A percentile compares a stretch with the other conserved stretches of the same genome.
These are phyloP conservation scores for Venturia canescens DNA, from an alignment of 1,140 invertebrate species.

Conservation along the genomic window DNA sequence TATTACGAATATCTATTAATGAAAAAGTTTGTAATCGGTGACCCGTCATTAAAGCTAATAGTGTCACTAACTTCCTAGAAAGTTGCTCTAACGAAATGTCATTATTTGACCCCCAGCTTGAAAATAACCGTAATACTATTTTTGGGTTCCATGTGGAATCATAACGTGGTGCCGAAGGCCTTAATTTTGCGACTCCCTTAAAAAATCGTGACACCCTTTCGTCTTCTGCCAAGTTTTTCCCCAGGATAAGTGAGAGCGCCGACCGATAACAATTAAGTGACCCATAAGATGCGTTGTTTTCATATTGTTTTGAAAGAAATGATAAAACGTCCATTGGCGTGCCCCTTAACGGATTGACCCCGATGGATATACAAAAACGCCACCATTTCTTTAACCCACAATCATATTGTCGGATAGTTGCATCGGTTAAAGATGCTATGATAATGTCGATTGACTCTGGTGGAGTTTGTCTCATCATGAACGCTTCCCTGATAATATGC, in stretches of 20 bases:
- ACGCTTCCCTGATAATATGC: constrained; percentile 47
- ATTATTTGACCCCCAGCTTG: constrained; percentile 45
- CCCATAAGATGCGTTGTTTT: constrained; percentile 34
- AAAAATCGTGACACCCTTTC: constrained; percentile 54
- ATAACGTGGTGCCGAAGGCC: constrained; percentile 54
- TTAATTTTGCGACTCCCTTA: too few species aligned
- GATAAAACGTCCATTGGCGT: constrained; percentile 19
- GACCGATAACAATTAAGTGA: constrained; percentile 45
- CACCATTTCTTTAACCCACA: constrained; percentile 38
- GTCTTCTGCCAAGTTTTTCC: constrained; percentile 42
- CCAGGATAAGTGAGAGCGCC: constrained; percentile 43
- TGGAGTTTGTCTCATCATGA: constrained; percentile 25
- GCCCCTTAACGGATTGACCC: constrained; percentile 45
- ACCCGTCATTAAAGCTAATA: constrained; percentile 55
- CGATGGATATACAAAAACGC: constrained; percentile 23
- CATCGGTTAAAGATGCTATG: constrained; percentile 38
- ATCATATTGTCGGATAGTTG: constrained; percentile 46
- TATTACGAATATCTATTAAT: constrained; percentile 22
- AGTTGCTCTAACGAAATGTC: constrained; percentile 50
- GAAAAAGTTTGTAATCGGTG: too few species aligned
- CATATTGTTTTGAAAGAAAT: constrained; percentile 31
- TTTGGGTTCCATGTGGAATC: constrained; percentile 57
- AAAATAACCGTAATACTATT: too few species aligned
- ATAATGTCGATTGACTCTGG: constrained; percentile 38
- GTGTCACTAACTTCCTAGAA: constrained; percentile 52